Base-by-base conservation (phyloP, 2,888 invertebrate genomes). In the Globia sparganii region DNA sequence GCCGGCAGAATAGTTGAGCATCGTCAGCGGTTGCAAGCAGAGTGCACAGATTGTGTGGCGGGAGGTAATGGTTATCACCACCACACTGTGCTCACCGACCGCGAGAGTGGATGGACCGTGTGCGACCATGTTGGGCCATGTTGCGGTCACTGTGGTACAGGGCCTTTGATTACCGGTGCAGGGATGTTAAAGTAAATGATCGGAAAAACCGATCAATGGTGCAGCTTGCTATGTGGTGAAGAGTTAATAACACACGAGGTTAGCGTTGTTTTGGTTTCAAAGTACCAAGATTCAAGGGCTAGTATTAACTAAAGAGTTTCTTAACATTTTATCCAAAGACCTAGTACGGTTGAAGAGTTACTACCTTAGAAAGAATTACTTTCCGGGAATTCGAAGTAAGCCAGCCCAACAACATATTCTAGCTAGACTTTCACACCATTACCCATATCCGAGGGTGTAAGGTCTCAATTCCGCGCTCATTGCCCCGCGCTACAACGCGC, bases 71-170 rank as follows among this genome's bases (percentile, higher is more conserved):
- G 56, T 13, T 56, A 73, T 66, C 40, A 13, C 9, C 53, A 31
- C 15, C 46, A 3, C 34, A 25, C 46, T 56, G 74, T 34, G 72
- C 56, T 64, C 34, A 34, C 31, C 34, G 66, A 25, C 13, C 53
- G 56, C 31, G 72, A 18, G 58, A 64, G 56, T 34, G 53, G 40
- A 43, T n/a, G 71, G n/a, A 18, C 31, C 58, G 25, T 70, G 72
- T 4, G 28, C 49, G 25, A 13, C 43, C 61, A 46, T 80, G 75
- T 85, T 84, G 56, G n/a, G 9, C 37, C 65, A 34, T 80, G 76
- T 85, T 83, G 82, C 66, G 83, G 85, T 85, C 53, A 31, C 37
- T 67, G 75, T 37, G 84, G 21, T 67, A 43, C 49, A 21, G 13
- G 18, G 49, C 53, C 40, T 40, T 21, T n/a, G 69, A 43, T 59